Base-by-base conservation (phyloP, 2,797 vertebrate genomes). In the Propithecus deckenii region DNA sequence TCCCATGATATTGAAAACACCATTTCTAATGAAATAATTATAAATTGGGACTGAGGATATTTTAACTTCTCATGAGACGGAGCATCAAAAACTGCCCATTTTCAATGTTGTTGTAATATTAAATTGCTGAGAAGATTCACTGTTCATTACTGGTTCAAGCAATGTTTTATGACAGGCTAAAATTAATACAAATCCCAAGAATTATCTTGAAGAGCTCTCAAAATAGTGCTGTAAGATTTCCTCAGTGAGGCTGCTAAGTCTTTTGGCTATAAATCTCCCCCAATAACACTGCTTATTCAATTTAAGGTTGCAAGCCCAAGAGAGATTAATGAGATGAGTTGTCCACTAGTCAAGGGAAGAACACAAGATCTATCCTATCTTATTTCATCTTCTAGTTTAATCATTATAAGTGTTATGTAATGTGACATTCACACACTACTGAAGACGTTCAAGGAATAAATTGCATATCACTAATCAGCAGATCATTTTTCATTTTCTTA, bases 401-500 rank as follows among this genome's bases (percentile, higher is more conserved):
- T 98, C 92, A 98, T 97, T 96, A 48, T 95, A 97, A 98, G 81
- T 88, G 86, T 97, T 98, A 98, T 57, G 89, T 94, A 98, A 98
- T 91, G 89, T 98, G 98, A 98, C 98, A 97, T 97, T 98, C 97
- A 98, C 92, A 98, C 91, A 96, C 98, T 98, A 96, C 87, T 97
- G 97, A 97, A 98, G 80, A 98, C 83, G 18, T 94, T 97, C 96
- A 94, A 95, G 97, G 96, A 98, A 98, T 48, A 98, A 98, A 98
- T 79, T 94, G 93, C 79, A 72, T 79, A 93, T 95, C 92, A 94
- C 96, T 98, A 98, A 98, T 98, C 98, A 98, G 96, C 25, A 89
- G 95, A 97, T 97, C 97, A 97, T 98, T 98, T 98, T 98, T 98
- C 94, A 98, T 97, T 98, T 98, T 63, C 96, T 98, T 97, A 85